phyloP scores from a whole-genome alignment of 1,140 invertebrate species.

The Homarus americanus region DNA sequence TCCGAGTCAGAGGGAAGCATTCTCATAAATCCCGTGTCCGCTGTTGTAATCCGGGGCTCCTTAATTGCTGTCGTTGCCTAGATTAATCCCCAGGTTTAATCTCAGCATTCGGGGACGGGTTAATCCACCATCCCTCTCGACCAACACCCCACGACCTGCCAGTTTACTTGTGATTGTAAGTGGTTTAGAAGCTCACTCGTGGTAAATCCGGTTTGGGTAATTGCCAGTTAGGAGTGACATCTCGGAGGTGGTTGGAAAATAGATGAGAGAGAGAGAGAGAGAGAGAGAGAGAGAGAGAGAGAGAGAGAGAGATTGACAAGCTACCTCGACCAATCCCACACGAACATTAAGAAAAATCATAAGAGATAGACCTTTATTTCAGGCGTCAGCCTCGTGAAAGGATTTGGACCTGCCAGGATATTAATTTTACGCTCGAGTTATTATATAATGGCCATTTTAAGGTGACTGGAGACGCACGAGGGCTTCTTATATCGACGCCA shows the following conservation, averaged over 20 bases:
- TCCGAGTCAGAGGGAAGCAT: too few relatives aligned
- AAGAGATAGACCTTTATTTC: too few relatives aligned
- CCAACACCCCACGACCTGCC: neutral
- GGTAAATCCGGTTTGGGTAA: constrained; percentile 16
- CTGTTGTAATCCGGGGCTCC: too few relatives aligned
- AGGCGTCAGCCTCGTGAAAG: neutral
- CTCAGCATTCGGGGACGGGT: too few relatives aligned
- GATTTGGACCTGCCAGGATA: neutral
- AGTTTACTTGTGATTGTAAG: neutral
- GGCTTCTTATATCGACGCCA: too few relatives aligned
- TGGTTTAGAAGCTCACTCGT: neutral
- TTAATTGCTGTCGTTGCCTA: too few relatives aligned
- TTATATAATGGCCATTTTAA: constrained; percentile 5
- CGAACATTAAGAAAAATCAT: too few relatives aligned
- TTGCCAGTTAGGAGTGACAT: neutral
- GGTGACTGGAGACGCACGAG: neutral
- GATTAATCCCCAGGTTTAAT: too few relatives aligned
- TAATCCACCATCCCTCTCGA: neutral
- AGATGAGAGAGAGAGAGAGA: neutral
- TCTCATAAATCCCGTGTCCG: too few relatives aligned
- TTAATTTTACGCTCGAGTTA: constrained; percentile 12
- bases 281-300: neutral
- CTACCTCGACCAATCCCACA: too few relatives aligned
- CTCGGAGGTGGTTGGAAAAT: neutral
- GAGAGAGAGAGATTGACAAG: neutral